Base-by-base conservation (phyloP, 2,113 vertebrate genomes). In the Eudyptes chrysolophus region DNA sequence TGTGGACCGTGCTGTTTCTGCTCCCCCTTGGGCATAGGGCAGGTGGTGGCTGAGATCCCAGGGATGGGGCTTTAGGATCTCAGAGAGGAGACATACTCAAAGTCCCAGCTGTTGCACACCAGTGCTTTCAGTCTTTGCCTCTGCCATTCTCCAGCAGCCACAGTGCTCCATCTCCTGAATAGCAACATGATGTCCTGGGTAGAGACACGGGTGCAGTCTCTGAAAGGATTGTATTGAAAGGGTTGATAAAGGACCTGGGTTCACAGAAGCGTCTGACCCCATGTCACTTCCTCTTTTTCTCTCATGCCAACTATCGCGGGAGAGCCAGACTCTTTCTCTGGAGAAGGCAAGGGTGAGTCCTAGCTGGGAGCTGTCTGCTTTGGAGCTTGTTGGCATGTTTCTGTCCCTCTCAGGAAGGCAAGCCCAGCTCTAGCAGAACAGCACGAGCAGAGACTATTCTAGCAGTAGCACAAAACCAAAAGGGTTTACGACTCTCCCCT, bases 261-360 rank as follows among this genome's bases (percentile, higher is more conserved):
- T 85, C 80, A 72, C 51, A 21, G 4, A 83, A 65, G 66, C 1
- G 1, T 69, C 64, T 84, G 80, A 34, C 51, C 55, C 51, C 14
- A 4, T 8, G 57, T 6, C 40, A 11, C 40, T 36, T 55, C 86
- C 44, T 86, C 55, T 51, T 36, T 29, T 21, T 51, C 18, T 58
- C 4, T 46, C 18, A 1, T 26, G 44, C 8, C 16, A 40, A 14
- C 26, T 11, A 0, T 3, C 6, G 17, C 0, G 0, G 42, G 18
- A 76, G 38, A 64, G 49, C n/a, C 34, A 7, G 5, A 17, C 27
- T 46, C 62, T 24, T 16, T 30, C 38, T 38, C 77, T 30, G 61
- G 46, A 16, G 42, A 38, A 48, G 46, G 11, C 29, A 27, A 21
- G 25, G 82, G 8, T 0, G 0, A 15, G 13, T 11, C 48, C 64